phyloP scores from a whole-genome alignment of 1,140 invertebrate genomes.

The Pinna nobilis region DNA sequence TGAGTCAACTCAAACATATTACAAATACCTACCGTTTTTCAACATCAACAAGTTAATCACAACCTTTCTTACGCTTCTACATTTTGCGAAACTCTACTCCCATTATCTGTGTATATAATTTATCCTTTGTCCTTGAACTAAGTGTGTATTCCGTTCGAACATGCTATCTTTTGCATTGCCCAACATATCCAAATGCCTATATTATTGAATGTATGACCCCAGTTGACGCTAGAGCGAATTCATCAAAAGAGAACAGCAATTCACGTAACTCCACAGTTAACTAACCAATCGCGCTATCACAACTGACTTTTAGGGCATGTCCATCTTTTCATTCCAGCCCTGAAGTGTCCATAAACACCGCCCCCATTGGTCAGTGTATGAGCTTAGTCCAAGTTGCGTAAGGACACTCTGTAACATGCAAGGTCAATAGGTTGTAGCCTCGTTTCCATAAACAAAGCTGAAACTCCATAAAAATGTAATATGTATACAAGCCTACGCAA shows the following conservation, averaged over 20 bases:
- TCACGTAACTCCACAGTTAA: constrained; percentile 43
- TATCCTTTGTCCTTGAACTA: constrained; percentile 31
- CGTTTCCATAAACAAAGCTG: constrained; percentile 31
- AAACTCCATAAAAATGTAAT: constrained; percentile 10
- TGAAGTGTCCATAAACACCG: constrained; percentile 32
- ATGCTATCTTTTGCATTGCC: constrained; percentile 29
- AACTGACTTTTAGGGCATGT: constrained; percentile 38
- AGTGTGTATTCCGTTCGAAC: constrained; percentile 17
- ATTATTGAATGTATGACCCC: too few relatives aligned
- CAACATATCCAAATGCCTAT: constrained; percentile 41
- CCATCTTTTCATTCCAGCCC: constrained; percentile 41
- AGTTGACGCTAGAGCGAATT: constrained; percentile 15
- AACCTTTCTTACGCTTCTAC: too few relatives aligned
- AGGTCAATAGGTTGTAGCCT: constrained; percentile 38
- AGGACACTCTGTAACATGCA: constrained; percentile 33
- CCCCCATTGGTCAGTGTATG: constrained; percentile 44
- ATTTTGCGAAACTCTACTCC: constrained; percentile 12
- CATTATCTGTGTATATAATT: constrained; percentile 9
- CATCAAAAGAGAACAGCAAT: constrained; percentile 24
- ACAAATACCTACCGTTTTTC: constrained; percentile 8
- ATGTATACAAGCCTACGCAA: not conserved
- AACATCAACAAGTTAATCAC: not conserved
- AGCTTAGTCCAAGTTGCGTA: constrained; percentile 38
- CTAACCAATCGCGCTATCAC: constrained; percentile 38
- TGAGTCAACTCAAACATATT: not conserved